Base-by-base conservation (phyloP, 2,888 invertebrate genomes). In the Atethmia centrago region DNA sequence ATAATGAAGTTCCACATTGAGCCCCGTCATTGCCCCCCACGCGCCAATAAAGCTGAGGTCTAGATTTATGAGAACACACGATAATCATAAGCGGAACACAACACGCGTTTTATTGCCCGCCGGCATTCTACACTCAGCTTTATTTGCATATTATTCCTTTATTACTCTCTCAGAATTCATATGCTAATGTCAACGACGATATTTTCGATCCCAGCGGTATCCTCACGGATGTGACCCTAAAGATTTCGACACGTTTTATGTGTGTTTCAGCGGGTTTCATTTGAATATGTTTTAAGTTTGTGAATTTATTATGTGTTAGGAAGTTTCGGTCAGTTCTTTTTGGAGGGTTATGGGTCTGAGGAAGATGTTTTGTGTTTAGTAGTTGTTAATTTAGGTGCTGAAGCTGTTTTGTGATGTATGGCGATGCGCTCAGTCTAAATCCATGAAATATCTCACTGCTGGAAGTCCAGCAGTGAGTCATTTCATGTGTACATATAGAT, bases 71-170 rank as follows among this genome's bases (percentile, higher is more conserved):
- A 74, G 79, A 84, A 80, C 79, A 83, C 83, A 82, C 82, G 85
- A 88, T 90, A 88, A 91, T 91, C 90, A 90, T 91, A 91, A 88
- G 86, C 84, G 85, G 84, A 85, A 84, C 81, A 89, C 83, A 87
- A 89, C 88, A 87, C 82, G 85, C 87, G 87, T 88, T 91, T 90
- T 90, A 92, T 88, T 88, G 87, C 87, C 83, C 85, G 82, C 86
- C 85, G 87, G 88, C 90, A 88, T 90, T 89, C 88, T 84, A 89
- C 88, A 87, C 88, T 88, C 89, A 56, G 77, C 74, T 87, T 86
- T 89, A 94, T 95, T 95, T 94, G 94, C 95, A 95, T 95, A 94
- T 95, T 95, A 95, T 94, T 93, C 93, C 92, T 95, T 94, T 95
- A 95, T 94, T 92, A 93, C 93, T 93, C 93, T 89, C 90, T 88